Evolutionary conservation across 2,888 invertebrate genomes (phyloP).

Genomic region (Dolichopus griseipennis): DNA sequence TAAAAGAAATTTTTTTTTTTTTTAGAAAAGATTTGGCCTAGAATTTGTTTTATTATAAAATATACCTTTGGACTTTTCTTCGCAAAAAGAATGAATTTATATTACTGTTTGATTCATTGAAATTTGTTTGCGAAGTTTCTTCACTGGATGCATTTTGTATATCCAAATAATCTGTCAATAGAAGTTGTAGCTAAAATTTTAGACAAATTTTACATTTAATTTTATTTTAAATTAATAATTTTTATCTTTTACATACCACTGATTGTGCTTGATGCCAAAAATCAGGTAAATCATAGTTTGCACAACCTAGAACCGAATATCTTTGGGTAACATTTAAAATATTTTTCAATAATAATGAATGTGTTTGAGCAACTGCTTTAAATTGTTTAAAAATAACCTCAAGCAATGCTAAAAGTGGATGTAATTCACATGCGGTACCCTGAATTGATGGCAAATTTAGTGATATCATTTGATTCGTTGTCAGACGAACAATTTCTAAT

Average conservation of each 20-base stretch:
- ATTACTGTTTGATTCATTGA: conserved; percentile 40
- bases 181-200: conserved; percentile 61
- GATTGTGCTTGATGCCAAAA: conserved; percentile 87
- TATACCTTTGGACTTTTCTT: conserved; percentile 39
- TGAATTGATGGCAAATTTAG: conserved; percentile 37
- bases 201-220: conserved; percentile 15
- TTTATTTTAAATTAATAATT: too few relatives aligned
- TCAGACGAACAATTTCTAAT: conserved; percentile 66
- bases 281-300: conserved; percentile 59
- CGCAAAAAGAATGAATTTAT: conserved; percentile 47
- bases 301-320: conserved; percentile 44
- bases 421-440: conserved; percentile 27
- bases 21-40: conserved; percentile 11
- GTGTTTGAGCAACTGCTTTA: conserved; percentile 69
- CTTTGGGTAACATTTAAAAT: conserved; percentile 54
- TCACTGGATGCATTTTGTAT: conserved; percentile 64
- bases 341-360: conserved; percentile 57
- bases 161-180: conserved; percentile 79
- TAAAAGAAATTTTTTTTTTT: not conserved
- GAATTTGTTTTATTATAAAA: conserved; percentile 12
- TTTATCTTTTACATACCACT: conserved; percentile 54
- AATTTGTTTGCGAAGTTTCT: conserved; percentile 47
- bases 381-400: conserved; percentile 75
- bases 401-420: conserved; percentile 53
- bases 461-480: conserved; percentile 65